These are phyloP conservation scores for Cottus gobio DNA, from an alignment of 2,113 vertebrate genomes.

Conservation along the genomic window DNA sequence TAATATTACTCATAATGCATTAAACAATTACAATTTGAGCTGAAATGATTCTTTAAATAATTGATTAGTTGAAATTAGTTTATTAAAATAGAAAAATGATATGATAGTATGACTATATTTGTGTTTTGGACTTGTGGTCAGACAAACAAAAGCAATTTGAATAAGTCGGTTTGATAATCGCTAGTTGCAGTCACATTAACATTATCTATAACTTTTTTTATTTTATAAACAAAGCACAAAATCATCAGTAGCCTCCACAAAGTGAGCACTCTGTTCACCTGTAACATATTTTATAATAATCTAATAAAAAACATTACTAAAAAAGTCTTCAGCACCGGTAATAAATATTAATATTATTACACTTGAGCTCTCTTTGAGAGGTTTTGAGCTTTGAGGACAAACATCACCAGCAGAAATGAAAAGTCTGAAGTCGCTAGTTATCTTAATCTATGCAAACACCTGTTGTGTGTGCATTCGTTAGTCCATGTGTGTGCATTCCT, in stretches of 20 bases:
- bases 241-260: background rate
- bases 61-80: background rate
- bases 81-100: background rate
- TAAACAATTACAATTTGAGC: background rate
- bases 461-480: constrained; percentile 20
- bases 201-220: background rate
- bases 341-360: background rate
- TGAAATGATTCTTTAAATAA: background rate
- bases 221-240: background rate
- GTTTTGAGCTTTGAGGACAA: constrained; percentile 2
- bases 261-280: background rate
- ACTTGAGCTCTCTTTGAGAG: background rate
- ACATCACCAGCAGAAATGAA: constrained; percentile 21
- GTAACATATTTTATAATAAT: constrained; percentile 6
- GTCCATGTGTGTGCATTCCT: constrained; percentile 39
- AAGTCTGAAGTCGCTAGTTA: constrained; percentile 35
- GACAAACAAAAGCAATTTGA: background rate
- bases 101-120: background rate
- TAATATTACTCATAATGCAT: background rate
- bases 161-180: background rate
- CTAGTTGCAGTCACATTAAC: background rate
- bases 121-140: background rate
- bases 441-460: constrained; percentile 24
- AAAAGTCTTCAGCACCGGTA: background rate
- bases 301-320: background rate